phyloP scores from a whole-genome alignment of 2,888 invertebrate genomes.

The Protonemura montana region DNA sequence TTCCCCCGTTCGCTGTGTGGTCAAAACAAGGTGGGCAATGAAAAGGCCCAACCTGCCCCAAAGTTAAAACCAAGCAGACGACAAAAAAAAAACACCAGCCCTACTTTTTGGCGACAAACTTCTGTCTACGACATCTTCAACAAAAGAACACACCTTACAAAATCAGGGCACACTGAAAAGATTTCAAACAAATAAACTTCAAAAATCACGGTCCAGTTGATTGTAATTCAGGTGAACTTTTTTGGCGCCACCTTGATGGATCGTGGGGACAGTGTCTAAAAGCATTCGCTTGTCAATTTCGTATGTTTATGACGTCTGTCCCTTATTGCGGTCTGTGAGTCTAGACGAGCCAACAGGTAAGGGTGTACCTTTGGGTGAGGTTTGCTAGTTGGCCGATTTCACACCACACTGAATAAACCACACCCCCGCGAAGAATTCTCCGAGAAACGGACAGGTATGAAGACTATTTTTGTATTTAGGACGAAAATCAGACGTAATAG shows the following conservation, averaged over 20 bases:
- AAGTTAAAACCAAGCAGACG: neutral
- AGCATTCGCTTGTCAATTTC: neutral
- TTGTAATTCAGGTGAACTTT: neutral
- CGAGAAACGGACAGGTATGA: no score
- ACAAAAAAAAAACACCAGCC: neutral
- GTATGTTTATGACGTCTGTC: neutral
- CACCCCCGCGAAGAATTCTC: no score
- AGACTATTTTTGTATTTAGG: no score
- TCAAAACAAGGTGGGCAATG: neutral
- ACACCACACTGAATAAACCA: no score
- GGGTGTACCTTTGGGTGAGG: no score
- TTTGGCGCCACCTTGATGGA: neutral
- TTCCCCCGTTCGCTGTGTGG: neutral
- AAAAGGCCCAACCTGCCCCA: neutral
- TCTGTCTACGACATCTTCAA: neutral
- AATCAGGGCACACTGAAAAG: neutral
- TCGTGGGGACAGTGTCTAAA: neutral
- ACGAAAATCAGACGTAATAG: no score
- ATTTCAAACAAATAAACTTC: neutral
- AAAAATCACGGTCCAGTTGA: neutral
- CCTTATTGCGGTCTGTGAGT: neutral
- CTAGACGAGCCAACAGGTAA: neutral
- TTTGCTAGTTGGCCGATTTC: no score
- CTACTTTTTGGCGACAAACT: neutral
- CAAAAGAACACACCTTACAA: neutral